Percentiles rank a stretch among this genome's conserved stretches.
These are phyloP conservation scores for Heliconius ismenius DNA, from an alignment of 2,888 invertebrate species.

Conservation along the genomic window DNA sequence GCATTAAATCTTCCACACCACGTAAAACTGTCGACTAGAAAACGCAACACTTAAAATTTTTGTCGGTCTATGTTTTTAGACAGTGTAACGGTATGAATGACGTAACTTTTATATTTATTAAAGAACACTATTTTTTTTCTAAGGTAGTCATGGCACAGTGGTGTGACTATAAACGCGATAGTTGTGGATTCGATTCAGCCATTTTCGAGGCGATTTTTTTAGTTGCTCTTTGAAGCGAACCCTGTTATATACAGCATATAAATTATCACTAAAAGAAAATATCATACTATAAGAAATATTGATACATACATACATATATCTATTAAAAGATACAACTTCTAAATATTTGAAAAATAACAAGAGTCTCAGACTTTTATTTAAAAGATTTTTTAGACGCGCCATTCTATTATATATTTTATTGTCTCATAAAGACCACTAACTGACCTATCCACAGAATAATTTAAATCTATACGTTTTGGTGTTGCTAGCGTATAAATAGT, in stretches of 20 bases:
- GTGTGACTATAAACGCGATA: no score
- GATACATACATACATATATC: neutral
- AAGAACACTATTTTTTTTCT: neutral
- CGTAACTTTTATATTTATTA: neutral
- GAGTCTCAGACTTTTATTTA: slow-evolving; percentile 6
- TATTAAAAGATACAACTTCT: neutral
- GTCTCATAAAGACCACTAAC: slow-evolving; percentile 38
- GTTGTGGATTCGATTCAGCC: no score
- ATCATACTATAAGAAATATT: neutral
- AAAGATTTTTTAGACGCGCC: slow-evolving; percentile 9
- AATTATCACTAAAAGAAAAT: neutral
- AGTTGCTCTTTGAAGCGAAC: neutral
- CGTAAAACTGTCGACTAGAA: slow-evolving; percentile 17
- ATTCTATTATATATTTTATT: slow-evolving; percentile 34
- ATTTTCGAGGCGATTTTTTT: no score
- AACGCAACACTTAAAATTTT: neutral
- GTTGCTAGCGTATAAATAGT: slow-evolving; percentile 37
- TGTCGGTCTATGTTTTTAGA: slow-evolving; percentile 10
- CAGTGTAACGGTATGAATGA: neutral
- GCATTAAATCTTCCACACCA: neutral
- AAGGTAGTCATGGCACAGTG: no score
- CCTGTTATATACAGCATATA: neutral
- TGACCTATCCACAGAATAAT: slow-evolving; percentile 42
- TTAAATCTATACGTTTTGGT: slow-evolving; percentile 34
- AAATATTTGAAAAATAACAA: neutral